Evolutionary conservation across 2,797 vertebrate genomes (phyloP).

Genomic region (Fistularia commersonii): DNA sequence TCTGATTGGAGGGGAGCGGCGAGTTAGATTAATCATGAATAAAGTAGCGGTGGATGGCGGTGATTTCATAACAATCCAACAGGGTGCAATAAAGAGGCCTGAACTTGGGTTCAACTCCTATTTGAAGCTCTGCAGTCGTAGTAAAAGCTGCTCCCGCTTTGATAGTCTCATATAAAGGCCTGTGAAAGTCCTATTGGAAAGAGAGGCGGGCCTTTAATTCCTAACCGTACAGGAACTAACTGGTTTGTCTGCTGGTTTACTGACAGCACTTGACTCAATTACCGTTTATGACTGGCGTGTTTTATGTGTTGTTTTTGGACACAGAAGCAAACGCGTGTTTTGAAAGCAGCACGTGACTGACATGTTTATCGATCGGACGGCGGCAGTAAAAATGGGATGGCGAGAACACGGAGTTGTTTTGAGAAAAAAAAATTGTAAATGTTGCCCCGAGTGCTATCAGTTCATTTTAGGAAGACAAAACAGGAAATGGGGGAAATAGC

Average conservation of each 20-base stretch:
- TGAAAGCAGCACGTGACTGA: constrained; percentile 44
- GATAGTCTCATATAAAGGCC: constrained; percentile 51
- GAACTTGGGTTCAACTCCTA: constrained; percentile 36
- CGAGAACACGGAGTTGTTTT: constrained; percentile 21
- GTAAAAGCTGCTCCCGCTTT: constrained; percentile 52
- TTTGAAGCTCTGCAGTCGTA: constrained; percentile 41
- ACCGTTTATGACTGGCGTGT: constrained; percentile 45
- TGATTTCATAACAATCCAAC: constrained; percentile 57
- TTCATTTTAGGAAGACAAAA: not conserved
- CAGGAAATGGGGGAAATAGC: constrained; percentile 8
- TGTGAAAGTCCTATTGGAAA: constrained; percentile 39
- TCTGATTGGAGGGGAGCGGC: constrained; percentile 57
- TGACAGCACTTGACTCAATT: constrained; percentile 56
- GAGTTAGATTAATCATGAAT: constrained; percentile 61
- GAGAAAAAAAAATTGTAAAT: too few species aligned
- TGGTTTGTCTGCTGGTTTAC: constrained; percentile 53
- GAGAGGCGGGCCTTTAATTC: constrained; percentile 16
- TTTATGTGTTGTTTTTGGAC: constrained; percentile 64
- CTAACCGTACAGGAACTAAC: constrained; percentile 50
- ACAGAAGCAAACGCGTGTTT: constrained; percentile 35
- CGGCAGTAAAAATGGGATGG: constrained; percentile 28
- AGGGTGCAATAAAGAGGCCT: constrained; percentile 56
- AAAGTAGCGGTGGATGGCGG: constrained; percentile 40
- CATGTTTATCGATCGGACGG: constrained; percentile 47
- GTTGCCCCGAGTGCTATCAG: not conserved